Conservation (phyloP, 2,888 invertebrate genomes). For the Conomelus anceps region DNA sequence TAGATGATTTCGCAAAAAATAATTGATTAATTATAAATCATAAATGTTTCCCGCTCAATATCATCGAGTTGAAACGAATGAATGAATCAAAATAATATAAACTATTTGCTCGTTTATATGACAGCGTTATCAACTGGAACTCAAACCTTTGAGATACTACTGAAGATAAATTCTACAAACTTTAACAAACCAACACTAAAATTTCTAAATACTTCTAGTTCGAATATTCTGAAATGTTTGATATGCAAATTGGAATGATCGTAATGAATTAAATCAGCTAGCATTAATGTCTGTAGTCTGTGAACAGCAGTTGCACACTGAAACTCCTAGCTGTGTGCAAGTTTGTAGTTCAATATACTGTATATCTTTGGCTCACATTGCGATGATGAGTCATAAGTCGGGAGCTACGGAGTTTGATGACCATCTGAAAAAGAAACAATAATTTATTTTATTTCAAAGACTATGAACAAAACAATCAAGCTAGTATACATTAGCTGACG, state of each 20-base stretch:
- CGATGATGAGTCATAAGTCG: not conserved
- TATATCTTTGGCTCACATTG: not conserved
- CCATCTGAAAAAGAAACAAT: not conserved
- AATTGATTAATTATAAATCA: no score
- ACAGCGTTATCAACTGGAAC: not conserved
- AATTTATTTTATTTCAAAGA: not conserved
- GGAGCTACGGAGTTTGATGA: not conserved
- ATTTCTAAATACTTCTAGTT: no score
- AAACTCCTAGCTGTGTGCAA: not conserved
- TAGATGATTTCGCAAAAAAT: no score
- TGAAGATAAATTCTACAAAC: not conserved
- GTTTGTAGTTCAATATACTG: not conserved
- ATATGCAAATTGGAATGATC: not conserved
- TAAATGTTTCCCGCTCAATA: not conserved
- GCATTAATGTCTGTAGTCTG: not conserved
- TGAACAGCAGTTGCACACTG: not conserved
- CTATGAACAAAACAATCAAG: not conserved
- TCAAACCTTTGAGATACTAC: not conserved
- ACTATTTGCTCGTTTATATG: no score
- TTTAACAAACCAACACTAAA: no score
- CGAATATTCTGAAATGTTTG: not conserved
- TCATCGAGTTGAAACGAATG: not conserved
- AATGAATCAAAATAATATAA: no score
- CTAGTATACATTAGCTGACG: no score
- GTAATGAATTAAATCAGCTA: not conserved